Evolutionary conservation across 2,888 invertebrate species (phyloP), one percentile per base, ranked within the genome.

Genomic region (Aphidoletes aphidimyza): DNA sequence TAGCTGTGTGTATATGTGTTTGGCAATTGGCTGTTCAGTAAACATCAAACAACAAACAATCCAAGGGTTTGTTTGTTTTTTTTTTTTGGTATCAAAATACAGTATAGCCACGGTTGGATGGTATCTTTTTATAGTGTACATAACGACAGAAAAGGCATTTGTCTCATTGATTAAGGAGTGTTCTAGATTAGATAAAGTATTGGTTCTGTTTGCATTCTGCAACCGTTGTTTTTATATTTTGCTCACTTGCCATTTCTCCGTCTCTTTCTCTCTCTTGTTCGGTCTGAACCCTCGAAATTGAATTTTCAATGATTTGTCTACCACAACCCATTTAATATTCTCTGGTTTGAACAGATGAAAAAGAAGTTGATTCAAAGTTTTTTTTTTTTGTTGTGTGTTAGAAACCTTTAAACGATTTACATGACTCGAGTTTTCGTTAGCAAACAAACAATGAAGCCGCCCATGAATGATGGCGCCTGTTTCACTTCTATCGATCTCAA

Each of bases 111-210:
- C n/a, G n/a, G n/a, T n/a, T n/a, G n/a, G n/a, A n/a, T 54, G 22
- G 14, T 22, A 54, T 54, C 54, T 2, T 22, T 54, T 22, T 54
- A 17, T 22, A 22, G 26, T 54, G 26, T 54, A 54, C 54, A 54
- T 26, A 54, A 22, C 54, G 26, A 11, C n/a, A 54, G 26, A 54
- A 54, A 54, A 30, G 2, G 1, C 26, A 69, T 54, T 54, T 30
- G 26, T 69, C 17, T 30, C 34, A 30, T 69, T 69, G 30, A 69
- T 69, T 69, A 69, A 69, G 69, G 69, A 69, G 69, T 69, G 69
- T 69, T 69, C 69, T 30, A 69, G 69, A 69, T 69, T 69, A 69
- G 34, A 34, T 69, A 69, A 69, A 69, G 6, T 5, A 42, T 42
- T 42, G 42, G 34, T 69, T 69, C 30, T 69, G 26, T 54, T 22